Conservation (phyloP, 2,888 invertebrate genomes). For the Meteorus colon region DNA sequence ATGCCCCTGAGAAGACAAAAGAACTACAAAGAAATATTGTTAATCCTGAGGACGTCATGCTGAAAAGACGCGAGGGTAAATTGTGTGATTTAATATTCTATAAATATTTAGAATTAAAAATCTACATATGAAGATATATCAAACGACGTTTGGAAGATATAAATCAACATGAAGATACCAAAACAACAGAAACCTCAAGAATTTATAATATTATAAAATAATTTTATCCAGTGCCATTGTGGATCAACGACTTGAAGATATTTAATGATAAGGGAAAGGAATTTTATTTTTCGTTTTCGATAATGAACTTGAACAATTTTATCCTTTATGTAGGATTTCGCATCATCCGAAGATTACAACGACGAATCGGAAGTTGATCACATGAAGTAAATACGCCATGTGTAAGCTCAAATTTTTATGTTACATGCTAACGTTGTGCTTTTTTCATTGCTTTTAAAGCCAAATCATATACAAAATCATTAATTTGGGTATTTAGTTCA, state of each 20-base stretch:
- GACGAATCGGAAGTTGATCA: constrained; percentile 53
- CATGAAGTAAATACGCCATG: constrained; percentile 46
- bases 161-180: constrained; percentile 23
- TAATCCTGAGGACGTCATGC: constrained; percentile 58
- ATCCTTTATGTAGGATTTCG: constrained; percentile 49
- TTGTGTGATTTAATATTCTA: constrained; percentile 37
- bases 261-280: neutral
- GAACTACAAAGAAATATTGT: constrained; percentile 58
- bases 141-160: constrained; percentile 25
- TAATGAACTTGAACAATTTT: constrained; percentile 35
- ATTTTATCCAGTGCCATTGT: neutral
- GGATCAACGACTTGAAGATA: neutral
- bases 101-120: constrained; percentile 16
- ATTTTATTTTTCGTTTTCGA: neutral
- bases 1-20: constrained; percentile 31
- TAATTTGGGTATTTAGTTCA: constrained; percentile 11
- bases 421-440: constrained; percentile 37
- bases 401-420: constrained; percentile 54
- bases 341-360: constrained; percentile 49
- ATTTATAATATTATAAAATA: neutral
- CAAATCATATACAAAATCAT: neutral
- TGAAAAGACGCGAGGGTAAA: constrained; percentile 63
- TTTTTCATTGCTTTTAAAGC: constrained; percentile 42
- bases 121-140: constrained; percentile 9
- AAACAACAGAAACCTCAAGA: constrained; percentile 12